Evolutionary conservation across 2,888 invertebrate genomes (phyloP).

Genomic region (Drosophila mercatorum): DNA sequence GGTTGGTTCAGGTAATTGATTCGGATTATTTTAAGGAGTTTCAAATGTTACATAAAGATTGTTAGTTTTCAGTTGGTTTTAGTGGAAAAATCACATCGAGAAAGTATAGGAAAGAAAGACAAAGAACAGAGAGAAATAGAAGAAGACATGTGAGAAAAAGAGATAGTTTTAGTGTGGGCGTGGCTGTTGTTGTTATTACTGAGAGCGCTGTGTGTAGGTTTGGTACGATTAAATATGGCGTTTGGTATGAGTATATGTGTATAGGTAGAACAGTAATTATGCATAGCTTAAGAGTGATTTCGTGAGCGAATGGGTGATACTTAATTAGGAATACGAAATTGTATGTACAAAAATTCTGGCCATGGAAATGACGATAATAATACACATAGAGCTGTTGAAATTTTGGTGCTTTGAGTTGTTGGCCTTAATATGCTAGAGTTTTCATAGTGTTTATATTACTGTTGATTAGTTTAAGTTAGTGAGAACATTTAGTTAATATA

Average conservation of each 20-base stretch:
- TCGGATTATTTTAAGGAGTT: conserved; percentile 34
- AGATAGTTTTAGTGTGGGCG: conserved; percentile 68
- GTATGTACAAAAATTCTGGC: conserved; percentile 72
- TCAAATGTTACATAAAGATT: conserved; percentile 40
- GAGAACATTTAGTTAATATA: conserved; percentile 51
- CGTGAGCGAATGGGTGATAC: conserved; percentile 31
- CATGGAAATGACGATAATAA: conserved; percentile 39
- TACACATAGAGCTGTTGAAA: conserved; percentile 36
- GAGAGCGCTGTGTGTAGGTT: conserved; percentile 31
- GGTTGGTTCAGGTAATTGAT: conserved; percentile 27
- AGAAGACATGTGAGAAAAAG: conserved; percentile 64
- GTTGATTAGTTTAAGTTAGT: conserved; percentile 36
- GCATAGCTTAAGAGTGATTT: conserved; percentile 44
- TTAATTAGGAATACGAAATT: conserved; percentile 26
- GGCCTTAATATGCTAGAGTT: conserved; percentile 29
- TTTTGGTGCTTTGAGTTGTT: conserved; percentile 42
- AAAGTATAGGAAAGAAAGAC: conserved; percentile 66
- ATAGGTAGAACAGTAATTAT: conserved; percentile 33
- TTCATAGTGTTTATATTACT: conserved; percentile 38
- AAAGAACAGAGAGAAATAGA: conserved; percentile 62
- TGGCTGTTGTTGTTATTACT: conserved; percentile 49
- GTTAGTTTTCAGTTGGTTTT: conserved; percentile 39
- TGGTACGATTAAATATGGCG: conserved; percentile 38
- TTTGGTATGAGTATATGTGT: conserved; percentile 31
- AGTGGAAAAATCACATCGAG: conserved; percentile 58